Conservation (phyloP, 2,113 vertebrate genomes). For the Terrapene triunguis region DNA sequence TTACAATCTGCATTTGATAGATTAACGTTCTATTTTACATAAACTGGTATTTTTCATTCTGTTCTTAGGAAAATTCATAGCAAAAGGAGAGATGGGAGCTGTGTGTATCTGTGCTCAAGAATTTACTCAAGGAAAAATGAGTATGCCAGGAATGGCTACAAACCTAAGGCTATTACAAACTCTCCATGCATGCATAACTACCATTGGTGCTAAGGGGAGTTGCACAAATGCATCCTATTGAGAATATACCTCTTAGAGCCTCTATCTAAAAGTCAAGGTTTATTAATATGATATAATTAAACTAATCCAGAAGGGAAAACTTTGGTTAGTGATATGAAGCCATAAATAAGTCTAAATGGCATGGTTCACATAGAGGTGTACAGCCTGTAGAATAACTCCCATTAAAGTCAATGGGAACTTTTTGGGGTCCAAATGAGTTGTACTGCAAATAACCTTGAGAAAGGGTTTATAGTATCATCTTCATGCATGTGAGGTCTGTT, state of each 20-base stretch:
- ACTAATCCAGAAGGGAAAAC: slow-evolving; percentile 33
- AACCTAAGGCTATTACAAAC: neutral
- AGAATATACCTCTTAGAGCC: slow-evolving; percentile 1
- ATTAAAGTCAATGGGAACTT: neutral
- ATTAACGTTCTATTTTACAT: slow-evolving; percentile 45
- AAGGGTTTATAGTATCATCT: neutral
- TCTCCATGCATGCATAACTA: neutral
- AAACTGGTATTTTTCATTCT: neutral
- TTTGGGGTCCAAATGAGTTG: neutral
- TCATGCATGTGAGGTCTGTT: neutral
- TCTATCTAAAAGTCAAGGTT: slow-evolving; percentile 49
- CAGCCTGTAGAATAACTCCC: neutral
- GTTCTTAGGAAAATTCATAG: neutral
- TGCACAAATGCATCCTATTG: neutral
- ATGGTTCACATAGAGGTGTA: neutral
- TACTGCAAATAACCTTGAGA: neutral
- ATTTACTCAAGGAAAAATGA: slow-evolving; percentile 17
- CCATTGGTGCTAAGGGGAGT: neutral
- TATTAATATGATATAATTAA: slow-evolving; percentile 60
- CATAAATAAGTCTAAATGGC: neutral
- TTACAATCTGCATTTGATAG: slow-evolving; percentile 30
- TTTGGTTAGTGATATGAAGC: slow-evolving; percentile 21
- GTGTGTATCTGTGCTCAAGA: neutral
- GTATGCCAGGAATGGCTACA: neutral
- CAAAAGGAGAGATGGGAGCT: neutral